Conservation (phyloP, 2,113 vertebrate species). For the Ifrita kowaldi region DNA sequence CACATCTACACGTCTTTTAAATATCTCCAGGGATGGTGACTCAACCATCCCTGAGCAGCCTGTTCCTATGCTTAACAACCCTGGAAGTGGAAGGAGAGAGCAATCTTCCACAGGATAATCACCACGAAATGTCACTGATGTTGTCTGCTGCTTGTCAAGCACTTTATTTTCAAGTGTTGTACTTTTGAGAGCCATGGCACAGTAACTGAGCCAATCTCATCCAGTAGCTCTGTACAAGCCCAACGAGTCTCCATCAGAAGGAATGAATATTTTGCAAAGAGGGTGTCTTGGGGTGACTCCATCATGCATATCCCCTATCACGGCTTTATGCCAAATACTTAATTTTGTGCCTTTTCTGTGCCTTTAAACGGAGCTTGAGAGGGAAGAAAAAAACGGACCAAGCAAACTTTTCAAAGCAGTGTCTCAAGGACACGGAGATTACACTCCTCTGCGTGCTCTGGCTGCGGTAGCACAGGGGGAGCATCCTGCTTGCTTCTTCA, state of each 20-base stretch:
- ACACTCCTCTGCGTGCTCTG: too few relatives aligned
- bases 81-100: background rate
- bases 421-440: too few relatives aligned
- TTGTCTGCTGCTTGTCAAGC: background rate
- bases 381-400: too few relatives aligned
- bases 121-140: background rate
- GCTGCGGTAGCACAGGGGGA: too few relatives aligned
- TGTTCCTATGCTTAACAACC: background rate
- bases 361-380: too few relatives aligned
- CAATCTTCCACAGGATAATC: background rate
- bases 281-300: too few relatives aligned
- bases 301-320: too few relatives aligned
- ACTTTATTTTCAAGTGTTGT: background rate
- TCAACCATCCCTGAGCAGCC: background rate
- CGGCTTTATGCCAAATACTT: too few relatives aligned
- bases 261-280: background rate
- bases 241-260: background rate
- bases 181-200: background rate
- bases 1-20: background rate
- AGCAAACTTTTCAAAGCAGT: too few relatives aligned
- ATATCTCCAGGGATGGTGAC: background rate
- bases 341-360: too few relatives aligned
- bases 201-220: background rate
- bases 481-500: too few relatives aligned
- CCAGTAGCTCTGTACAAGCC: background rate